Evolutionary conservation across 2,888 invertebrate genomes (phyloP).

Genomic region (Melangyna quadrimaculata): DNA sequence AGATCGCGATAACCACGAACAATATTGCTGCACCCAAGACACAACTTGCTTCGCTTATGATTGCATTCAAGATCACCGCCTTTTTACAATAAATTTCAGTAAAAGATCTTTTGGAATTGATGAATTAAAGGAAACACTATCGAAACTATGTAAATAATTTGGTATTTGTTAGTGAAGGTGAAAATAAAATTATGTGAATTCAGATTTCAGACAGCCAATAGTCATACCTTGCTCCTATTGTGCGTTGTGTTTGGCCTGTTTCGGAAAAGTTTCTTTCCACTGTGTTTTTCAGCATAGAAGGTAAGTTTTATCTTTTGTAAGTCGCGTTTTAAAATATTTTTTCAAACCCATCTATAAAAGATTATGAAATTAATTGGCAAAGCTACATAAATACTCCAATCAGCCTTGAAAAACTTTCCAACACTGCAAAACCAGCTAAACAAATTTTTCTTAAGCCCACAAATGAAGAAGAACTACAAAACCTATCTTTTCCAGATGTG

Average conservation of each 20-base stretch:
- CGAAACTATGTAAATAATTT: slow-evolving; percentile 82
- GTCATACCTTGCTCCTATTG: slow-evolving; percentile 80
- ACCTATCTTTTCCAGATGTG: slow-evolving; percentile 74
- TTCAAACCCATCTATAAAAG: slow-evolving; percentile 66
- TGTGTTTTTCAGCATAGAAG: slow-evolving; percentile 82
- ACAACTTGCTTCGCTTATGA: slow-evolving; percentile 68
- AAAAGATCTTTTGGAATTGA: slow-evolving; percentile 77
- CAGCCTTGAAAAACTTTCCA: slow-evolving; percentile 74
- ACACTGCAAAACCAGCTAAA: slow-evolving; percentile 74
- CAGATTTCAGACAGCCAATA: slow-evolving; percentile 83
- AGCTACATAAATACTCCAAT: slow-evolving; percentile 71
- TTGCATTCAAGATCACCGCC: slow-evolving; percentile 74
- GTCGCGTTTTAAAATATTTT: not conserved
- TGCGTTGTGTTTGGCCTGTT: slow-evolving; percentile 84
- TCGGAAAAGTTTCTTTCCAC: slow-evolving; percentile 82
- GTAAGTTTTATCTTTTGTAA: slow-evolving; percentile 77
- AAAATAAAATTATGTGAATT: slow-evolving; percentile 84
- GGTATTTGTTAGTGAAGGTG: slow-evolving; percentile 84
- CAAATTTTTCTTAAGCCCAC: slow-evolving; percentile 73
- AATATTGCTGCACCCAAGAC: slow-evolving; percentile 73
- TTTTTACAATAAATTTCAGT: slow-evolving; percentile 75
- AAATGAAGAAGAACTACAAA: slow-evolving; percentile 20
- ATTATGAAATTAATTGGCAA: slow-evolving; percentile 76
- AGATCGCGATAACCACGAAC: slow-evolving; percentile 77
- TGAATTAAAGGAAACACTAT: slow-evolving; percentile 80